Base-by-base conservation (phyloP, 2,797 vertebrate genomes). In the Pseudochirops corinnae region DNA sequence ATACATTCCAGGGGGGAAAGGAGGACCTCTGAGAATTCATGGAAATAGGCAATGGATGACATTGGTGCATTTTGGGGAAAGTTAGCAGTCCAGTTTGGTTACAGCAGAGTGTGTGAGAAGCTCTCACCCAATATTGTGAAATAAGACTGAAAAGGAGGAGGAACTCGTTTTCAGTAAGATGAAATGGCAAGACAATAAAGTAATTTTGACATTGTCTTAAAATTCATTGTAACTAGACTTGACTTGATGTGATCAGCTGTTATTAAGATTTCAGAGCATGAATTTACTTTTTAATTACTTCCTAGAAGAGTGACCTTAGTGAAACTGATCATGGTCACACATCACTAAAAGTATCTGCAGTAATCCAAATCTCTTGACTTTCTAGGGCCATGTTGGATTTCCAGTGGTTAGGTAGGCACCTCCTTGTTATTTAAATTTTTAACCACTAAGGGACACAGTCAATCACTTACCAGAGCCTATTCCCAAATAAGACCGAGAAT, bases 81-180 rank as follows among this genome's bases (percentile, higher is more conserved):
- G 16, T n/a, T 67, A 67, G 62, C 62, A 18, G 33, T 67, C 33
- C 16, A 67, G 16, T 74, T 74, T n/a, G 62, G 33, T 16, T 74
- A 74, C n/a, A n/a, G 14, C 14, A n/a, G 62, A n/a, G 33, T 16
- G 14, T 16, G 5, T n/a, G 33, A 67, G 62, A n/a, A 12, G 33
- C 33, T 11, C 33, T 67, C 62, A 39, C 33, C 62, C 14, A 74
- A 16, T n/a, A 74, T 39, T 18, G 33, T 74, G 5, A 74, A 74
- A n/a, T 39, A 93, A 91, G 57, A 46, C 57, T 91, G 14, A 90
- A 91, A 91, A 94, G 39, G 53, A 50, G 39, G 52, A 16, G 94
- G 52, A 18, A 92, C 16, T 29, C 53, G 46, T 39, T 82, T 57
- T 95, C 92, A 56, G 39, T 74, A n/a, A 60, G 74, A 39, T 18